A percentile compares a stretch with the other conserved stretches of the same genome.
Evolutionary conservation across 2,797 vertebrate species (phyloP).

Genomic region (Sylvilagus floridanus): DNA sequence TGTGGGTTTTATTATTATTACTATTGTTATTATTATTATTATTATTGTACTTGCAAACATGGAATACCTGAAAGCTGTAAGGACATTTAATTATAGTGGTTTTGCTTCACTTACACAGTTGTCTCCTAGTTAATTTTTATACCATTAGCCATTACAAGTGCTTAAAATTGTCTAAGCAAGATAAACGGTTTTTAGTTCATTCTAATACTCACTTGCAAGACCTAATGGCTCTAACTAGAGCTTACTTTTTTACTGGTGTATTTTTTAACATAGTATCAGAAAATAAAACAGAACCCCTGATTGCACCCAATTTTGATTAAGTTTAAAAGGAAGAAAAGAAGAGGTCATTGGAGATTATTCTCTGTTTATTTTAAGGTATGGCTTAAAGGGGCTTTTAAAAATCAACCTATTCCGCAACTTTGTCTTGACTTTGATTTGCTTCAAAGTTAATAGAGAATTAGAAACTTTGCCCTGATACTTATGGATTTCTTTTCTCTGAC

Average conservation of each 20-base stretch:
- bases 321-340: not conserved
- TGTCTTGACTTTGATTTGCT: constrained; percentile 35
- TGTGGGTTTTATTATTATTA: not conserved
- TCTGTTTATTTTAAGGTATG: not conserved
- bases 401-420: not conserved
- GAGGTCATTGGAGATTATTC: not conserved
- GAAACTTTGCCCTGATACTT: not conserved
- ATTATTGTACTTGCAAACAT: not conserved
- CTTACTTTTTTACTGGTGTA: not conserved
- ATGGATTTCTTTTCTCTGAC: not conserved
- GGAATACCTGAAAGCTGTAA: not conserved
- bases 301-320: constrained; percentile 8
- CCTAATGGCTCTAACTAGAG: not conserved
- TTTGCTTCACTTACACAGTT: rapidly evolving
- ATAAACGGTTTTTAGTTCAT: not conserved
- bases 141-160: not conserved
- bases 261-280: not conserved
- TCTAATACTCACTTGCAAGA: not conserved
- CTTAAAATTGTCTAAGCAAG: not conserved
- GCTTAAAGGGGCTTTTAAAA: not conserved
- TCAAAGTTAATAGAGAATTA: not conserved
- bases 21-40: not conserved
- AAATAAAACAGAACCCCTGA: not conserved
- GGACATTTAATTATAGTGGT: not conserved
- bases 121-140: not conserved